A percentile compares a stretch with the other conserved stretches of the same genome.
Conservation (phyloP, 2,888 invertebrate genomes). For the Bruchidius siliquastri region DNA sequence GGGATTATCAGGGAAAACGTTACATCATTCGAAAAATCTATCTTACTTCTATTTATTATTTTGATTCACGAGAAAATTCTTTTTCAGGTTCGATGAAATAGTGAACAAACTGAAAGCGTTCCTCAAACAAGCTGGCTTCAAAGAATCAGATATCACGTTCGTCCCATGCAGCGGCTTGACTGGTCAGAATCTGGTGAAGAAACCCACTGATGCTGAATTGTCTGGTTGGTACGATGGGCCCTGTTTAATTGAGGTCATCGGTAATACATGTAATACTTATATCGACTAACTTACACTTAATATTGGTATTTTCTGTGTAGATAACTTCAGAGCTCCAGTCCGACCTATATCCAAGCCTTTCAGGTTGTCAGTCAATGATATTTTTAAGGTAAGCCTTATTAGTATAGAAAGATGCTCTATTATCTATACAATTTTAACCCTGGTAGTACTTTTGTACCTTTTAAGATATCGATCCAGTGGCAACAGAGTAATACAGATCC, state of each 20-base stretch:
- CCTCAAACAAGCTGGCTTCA: slow-evolving; percentile 87
- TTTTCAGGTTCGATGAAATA: slow-evolving; percentile 79
- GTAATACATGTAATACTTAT: slow-evolving; percentile 41
- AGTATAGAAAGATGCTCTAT: neutral
- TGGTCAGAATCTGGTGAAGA: slow-evolving; percentile 82
- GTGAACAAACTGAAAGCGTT: slow-evolving; percentile 74
- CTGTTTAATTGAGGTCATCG: slow-evolving; percentile 79
- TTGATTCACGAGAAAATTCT: neutral
- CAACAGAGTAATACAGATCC: too few species aligned
- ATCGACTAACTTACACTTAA: neutral
- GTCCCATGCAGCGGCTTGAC: slow-evolving; percentile 96
- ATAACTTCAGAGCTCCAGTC: slow-evolving; percentile 80
- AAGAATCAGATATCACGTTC: slow-evolving; percentile 79
- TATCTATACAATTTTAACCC: too few species aligned
- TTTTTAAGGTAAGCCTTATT: slow-evolving; percentile 80
- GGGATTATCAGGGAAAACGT: too few species aligned
- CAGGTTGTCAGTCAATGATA: slow-evolving; percentile 88
- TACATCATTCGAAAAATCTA: too few species aligned
- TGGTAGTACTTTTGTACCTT: too few species aligned
- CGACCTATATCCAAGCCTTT: slow-evolving; percentile 85
- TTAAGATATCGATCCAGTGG: too few species aligned
- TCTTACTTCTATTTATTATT: slow-evolving; percentile 45
- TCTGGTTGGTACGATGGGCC: slow-evolving; percentile 80
- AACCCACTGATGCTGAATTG: slow-evolving; percentile 60
- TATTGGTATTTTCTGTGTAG: slow-evolving; percentile 42